Conservation (phyloP, 2,113 vertebrate genomes). For the Tenebrosternarchus preto region DNA sequence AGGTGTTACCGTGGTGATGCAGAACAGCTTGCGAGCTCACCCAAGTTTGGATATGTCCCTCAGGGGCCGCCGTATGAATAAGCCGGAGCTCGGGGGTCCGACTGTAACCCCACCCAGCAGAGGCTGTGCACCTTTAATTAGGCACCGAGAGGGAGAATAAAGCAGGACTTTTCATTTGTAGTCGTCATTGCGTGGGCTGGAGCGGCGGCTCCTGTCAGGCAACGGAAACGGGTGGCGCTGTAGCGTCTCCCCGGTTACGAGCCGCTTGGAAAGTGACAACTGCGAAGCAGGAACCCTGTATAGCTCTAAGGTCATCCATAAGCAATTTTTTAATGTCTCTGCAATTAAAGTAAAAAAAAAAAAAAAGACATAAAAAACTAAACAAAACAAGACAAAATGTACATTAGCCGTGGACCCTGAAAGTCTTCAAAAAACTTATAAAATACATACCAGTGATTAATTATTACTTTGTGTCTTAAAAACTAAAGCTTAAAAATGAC, state of each 20-base stretch:
- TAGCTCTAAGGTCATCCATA: background rate
- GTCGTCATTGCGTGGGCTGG: slow-evolving; percentile 24
- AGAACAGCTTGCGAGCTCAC: slow-evolving; percentile 62
- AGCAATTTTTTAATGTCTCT: background rate
- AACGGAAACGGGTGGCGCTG: background rate
- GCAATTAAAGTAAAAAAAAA: too few relatives aligned
- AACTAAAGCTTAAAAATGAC: too few relatives aligned
- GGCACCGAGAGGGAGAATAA: slow-evolving; percentile 48
- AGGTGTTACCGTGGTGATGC: slow-evolving; percentile 62
- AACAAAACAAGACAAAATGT: too few relatives aligned
- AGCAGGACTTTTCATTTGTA: slow-evolving; percentile 37
- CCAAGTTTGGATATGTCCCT: slow-evolving; percentile 59
- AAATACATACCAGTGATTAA: too few relatives aligned
- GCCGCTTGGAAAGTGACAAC: background rate
- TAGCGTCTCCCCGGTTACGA: background rate
- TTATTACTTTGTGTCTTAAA: too few relatives aligned
- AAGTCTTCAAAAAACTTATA: too few relatives aligned
- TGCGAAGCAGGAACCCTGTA: background rate
- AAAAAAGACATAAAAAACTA: too few relatives aligned
- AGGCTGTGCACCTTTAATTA: slow-evolving; percentile 57
- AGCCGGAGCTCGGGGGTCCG: slow-evolving; percentile 56
- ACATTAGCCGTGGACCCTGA: too few relatives aligned
- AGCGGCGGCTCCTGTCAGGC: slow-evolving; percentile 42
- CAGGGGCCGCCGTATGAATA: slow-evolving; percentile 55
- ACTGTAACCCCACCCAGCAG: slow-evolving; percentile 47